Conservation (phyloP, 2,888 invertebrate species). For the Idaea biselata region DNA sequence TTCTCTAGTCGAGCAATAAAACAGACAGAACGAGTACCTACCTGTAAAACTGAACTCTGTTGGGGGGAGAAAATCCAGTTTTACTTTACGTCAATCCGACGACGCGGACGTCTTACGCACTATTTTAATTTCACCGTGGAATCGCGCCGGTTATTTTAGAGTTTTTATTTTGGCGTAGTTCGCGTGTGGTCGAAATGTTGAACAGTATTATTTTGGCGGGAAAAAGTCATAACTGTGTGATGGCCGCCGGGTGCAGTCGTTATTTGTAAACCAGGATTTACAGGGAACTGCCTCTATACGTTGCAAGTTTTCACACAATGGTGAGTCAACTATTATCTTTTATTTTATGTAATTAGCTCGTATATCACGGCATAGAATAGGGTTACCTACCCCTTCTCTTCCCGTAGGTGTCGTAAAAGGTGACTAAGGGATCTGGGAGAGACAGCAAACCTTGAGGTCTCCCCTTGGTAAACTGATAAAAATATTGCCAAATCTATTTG, state of each 20-base stretch:
- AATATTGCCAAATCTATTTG: too few species aligned
- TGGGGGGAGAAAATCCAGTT: constrained; percentile 61
- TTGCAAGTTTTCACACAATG: neutral
- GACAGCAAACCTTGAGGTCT: too few species aligned
- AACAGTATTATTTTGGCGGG: constrained; percentile 68
- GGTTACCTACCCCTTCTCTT: too few species aligned
- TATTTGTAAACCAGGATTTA: constrained; percentile 2
- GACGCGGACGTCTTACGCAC: constrained; percentile 44
- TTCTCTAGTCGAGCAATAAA: neutral
- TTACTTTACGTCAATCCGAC: constrained; percentile 34
- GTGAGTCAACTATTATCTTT: neutral
- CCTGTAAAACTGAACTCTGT: constrained; percentile 42
- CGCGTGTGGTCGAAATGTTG: constrained; percentile 72
- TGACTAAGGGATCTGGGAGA: too few species aligned
- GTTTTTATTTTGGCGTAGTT: constrained; percentile 78
- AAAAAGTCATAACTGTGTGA: constrained; percentile 62
- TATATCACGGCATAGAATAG: too few species aligned
- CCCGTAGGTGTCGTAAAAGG: too few species aligned
- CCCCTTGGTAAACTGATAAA: too few species aligned
- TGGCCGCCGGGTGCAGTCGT: constrained; percentile 51
- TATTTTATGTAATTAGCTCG: too few species aligned
- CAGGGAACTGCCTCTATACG: neutral
- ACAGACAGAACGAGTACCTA: neutral
- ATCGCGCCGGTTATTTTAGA: constrained; percentile 71
- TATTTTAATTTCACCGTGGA: constrained; percentile 72